Evolutionary conservation across 2,113 vertebrate genomes (phyloP).

Genomic region (Fukomys damarensis): DNA sequence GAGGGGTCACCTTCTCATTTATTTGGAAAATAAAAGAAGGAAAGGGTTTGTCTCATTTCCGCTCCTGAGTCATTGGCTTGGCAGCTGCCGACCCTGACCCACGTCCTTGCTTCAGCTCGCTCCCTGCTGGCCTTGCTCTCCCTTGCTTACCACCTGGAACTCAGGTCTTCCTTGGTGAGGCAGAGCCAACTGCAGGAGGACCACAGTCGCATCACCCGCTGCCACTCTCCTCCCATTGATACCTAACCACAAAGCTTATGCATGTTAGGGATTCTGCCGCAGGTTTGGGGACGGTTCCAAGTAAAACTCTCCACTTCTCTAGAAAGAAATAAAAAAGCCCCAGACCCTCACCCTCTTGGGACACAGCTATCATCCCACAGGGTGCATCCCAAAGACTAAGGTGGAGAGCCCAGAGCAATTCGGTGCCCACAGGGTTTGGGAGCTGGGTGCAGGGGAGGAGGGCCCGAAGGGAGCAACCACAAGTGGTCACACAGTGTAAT

Average conservation of each 20-base stretch:
- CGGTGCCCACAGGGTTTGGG: not conserved
- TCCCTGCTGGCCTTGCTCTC: not conserved
- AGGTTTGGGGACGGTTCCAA: conserved; percentile 6
- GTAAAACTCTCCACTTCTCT: not conserved
- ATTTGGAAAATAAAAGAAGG: conserved; percentile 68
- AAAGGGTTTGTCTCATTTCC: conserved; percentile 50
- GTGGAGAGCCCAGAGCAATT: not conserved
- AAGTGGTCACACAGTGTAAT: not conserved
- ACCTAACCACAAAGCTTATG: not conserved
- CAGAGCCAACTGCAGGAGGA: not conserved
- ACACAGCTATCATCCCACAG: not conserved
- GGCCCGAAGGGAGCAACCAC: not conserved
- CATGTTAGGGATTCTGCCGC: not conserved
- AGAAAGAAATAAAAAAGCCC: not conserved
- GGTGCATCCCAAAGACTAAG: not conserved
- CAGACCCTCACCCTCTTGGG: not conserved
- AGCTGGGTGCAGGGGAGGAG: not conserved
- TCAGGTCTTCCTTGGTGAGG: not conserved
- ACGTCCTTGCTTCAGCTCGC: not conserved
- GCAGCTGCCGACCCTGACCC: not conserved
- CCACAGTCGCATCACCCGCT: not conserved
- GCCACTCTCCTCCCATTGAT: not conserved
- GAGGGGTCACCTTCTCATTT: conserved; percentile 65
- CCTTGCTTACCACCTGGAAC: not conserved
- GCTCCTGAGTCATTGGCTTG: conserved; percentile 59